Conservation (phyloP, 2,888 invertebrate species). For the Lamproptera curius region DNA sequence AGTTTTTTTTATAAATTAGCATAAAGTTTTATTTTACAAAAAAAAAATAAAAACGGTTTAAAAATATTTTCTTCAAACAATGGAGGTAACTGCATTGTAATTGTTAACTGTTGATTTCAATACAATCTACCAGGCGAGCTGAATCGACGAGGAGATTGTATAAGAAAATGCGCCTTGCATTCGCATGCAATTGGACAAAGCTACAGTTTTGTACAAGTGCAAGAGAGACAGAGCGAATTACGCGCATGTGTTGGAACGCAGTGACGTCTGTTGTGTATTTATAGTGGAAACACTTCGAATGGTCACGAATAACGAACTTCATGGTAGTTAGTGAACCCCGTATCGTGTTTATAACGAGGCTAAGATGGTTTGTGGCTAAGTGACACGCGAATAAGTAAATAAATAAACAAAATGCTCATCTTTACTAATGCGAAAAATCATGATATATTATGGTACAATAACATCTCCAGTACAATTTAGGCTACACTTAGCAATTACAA, state of each 20-base stretch:
- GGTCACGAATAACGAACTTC: constrained; percentile 31
- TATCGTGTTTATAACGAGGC: neutral
- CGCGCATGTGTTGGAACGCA: constrained; percentile 43
- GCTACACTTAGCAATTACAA: too few species aligned
- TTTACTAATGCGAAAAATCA: too few species aligned
- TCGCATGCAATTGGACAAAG: constrained; percentile 55
- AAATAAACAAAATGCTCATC: too few species aligned
- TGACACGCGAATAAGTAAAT: too few species aligned
- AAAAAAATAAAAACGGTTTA: too few species aligned
- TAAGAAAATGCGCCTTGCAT: constrained; percentile 53
- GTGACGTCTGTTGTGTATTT: constrained; percentile 45
- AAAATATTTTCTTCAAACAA: too few species aligned
- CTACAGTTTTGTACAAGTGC: constrained; percentile 38
- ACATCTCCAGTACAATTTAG: too few species aligned
- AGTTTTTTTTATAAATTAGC: too few species aligned
- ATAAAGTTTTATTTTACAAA: too few species aligned
- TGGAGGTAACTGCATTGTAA: constrained; percentile 2
- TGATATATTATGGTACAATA: too few species aligned
- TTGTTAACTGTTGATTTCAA: constrained; percentile 50
- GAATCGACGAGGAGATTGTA: constrained; percentile 48
- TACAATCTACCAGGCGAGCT: constrained; percentile 56
- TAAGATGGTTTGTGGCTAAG: too few species aligned
- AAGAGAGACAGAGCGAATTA: constrained; percentile 48
- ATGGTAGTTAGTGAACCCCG: constrained; percentile 32
- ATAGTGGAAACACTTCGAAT: constrained; percentile 39